phyloP scores from a whole-genome alignment of 2,113 vertebrate genomes.

The Lucifuga dentata region DNA sequence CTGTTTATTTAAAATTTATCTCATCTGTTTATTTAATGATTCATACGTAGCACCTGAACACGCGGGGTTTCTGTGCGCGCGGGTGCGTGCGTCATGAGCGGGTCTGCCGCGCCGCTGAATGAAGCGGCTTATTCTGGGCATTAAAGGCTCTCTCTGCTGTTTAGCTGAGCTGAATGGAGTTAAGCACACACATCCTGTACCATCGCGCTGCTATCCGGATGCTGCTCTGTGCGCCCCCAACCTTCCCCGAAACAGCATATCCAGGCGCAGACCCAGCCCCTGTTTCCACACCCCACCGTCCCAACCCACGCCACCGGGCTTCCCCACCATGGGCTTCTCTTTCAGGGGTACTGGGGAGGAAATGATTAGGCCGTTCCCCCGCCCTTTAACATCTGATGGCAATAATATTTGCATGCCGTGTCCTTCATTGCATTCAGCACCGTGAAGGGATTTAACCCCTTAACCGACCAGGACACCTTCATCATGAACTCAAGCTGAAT shows the following conservation, averaged over 20 bases:
- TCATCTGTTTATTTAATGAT: no score
- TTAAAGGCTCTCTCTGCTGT: slow-evolving; percentile 76
- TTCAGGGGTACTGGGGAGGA: slow-evolving; percentile 71
- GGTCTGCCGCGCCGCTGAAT: slow-evolving; percentile 66
- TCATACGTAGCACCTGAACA: slow-evolving; percentile 18
- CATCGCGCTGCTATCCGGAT: slow-evolving; percentile 60
- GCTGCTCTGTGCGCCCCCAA: slow-evolving; percentile 20
- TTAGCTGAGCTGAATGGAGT: slow-evolving; percentile 68
- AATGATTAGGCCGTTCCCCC: slow-evolving; percentile 66
- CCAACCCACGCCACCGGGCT: slow-evolving; percentile 25
- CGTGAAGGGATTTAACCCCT: slow-evolving; percentile 36
- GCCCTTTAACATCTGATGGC: slow-evolving; percentile 77
- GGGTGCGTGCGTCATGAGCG: slow-evolving; percentile 66
- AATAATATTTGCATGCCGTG: slow-evolving; percentile 71
- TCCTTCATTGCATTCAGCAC: slow-evolving; percentile 44
- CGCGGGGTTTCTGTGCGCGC: not conserved
- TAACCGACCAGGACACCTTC: not conserved
- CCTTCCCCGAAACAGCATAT: slow-evolving; percentile 28
- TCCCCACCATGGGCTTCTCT: slow-evolving; percentile 50
- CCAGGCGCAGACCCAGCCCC: slow-evolving; percentile 40
- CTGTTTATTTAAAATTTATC: no score
- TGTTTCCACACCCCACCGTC: slow-evolving; percentile 8
- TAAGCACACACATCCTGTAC: slow-evolving; percentile 73
- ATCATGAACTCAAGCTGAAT: no score
- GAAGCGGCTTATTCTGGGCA: slow-evolving; percentile 72